Percentiles rank a stretch among this genome's conserved stretches.
phyloP scores from a whole-genome alignment of 1,140 invertebrate species.

The Sycophila sp. region DNA sequence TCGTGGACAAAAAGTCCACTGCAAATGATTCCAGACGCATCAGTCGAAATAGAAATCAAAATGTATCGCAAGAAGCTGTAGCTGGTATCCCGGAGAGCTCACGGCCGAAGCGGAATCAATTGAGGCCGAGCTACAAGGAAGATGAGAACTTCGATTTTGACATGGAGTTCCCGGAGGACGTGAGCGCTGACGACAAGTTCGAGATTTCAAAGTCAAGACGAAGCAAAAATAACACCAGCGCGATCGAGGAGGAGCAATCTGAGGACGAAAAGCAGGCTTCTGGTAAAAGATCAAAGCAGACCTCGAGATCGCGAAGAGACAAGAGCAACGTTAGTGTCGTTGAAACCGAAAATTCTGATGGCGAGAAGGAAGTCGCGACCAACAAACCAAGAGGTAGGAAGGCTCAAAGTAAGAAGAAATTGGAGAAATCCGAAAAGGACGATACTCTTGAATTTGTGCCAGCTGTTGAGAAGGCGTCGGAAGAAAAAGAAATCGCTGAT shows the following conservation, averaged over 20 bases:
- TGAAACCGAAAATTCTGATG: neutral
- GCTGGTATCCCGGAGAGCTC: conserved; percentile 19
- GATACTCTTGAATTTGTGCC: neutral
- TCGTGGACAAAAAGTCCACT: neutral
- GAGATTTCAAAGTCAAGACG: conserved; percentile 8
- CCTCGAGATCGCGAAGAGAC: neutral
- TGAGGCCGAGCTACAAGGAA: conserved; percentile 46
- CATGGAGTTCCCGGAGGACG: no score
- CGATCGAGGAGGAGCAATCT: neutral
- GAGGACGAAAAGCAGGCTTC: neutral
- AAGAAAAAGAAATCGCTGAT: neutral
- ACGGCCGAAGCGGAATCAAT: conserved; percentile 45
- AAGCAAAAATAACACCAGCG: neutral
- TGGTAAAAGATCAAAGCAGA: neutral
- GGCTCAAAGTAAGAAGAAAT: neutral
- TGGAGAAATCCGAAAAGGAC: neutral
- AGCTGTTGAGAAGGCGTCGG: neutral
- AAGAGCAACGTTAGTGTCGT: neutral
- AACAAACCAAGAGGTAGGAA: neutral
- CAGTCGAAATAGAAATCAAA: conserved; percentile 28
- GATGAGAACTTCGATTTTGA: conserved; percentile 47
- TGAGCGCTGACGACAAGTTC: neutral
- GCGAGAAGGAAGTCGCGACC: neutral
- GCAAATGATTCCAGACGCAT: neutral
- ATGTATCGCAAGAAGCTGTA: neutral